Evolutionary conservation across 2,113 vertebrate genomes (phyloP).

Genomic region (Lophius piscatorius): DNA sequence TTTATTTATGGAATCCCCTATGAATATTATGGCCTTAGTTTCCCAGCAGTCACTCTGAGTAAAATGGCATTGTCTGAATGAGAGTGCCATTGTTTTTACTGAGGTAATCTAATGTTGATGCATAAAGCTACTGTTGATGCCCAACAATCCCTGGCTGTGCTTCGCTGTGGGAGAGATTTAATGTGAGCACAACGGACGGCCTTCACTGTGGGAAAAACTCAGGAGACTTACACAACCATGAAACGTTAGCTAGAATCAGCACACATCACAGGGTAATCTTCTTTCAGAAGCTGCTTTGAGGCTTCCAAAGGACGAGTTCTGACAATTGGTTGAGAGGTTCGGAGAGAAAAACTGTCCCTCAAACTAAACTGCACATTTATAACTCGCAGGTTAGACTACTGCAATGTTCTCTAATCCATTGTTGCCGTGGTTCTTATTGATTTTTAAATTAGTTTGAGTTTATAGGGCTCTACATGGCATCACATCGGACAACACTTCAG

Average conservation of each 20-base stretch:
- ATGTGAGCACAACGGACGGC: background rate
- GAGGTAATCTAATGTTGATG: constrained; percentile 16
- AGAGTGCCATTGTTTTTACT: constrained; percentile 41
- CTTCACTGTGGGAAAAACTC: background rate
- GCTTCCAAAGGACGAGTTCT: too few species aligned
- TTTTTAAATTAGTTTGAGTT: too few species aligned
- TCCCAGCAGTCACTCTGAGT: constrained; percentile 17
- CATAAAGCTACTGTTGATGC: background rate
- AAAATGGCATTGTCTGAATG: constrained; percentile 9
- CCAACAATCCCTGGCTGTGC: constrained; percentile 1
- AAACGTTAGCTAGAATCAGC: background rate
- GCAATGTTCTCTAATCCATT: too few species aligned
- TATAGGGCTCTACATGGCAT: too few species aligned
- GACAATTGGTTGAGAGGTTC: too few species aligned
- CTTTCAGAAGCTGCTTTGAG: too few species aligned
- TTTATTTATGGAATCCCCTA: constrained; percentile 14
- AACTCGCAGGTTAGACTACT: too few species aligned
- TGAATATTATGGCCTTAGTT: background rate
- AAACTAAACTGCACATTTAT: too few species aligned
- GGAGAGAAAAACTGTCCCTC: too few species aligned
- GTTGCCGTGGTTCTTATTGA: too few species aligned
- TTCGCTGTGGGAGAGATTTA: background rate
- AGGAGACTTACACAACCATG: background rate
- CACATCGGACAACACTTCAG: too few species aligned
- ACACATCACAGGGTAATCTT: too few species aligned